Evolutionary conservation across 2,888 invertebrate species (phyloP).

Genomic region (Didymodactylos carnosus): DNA sequence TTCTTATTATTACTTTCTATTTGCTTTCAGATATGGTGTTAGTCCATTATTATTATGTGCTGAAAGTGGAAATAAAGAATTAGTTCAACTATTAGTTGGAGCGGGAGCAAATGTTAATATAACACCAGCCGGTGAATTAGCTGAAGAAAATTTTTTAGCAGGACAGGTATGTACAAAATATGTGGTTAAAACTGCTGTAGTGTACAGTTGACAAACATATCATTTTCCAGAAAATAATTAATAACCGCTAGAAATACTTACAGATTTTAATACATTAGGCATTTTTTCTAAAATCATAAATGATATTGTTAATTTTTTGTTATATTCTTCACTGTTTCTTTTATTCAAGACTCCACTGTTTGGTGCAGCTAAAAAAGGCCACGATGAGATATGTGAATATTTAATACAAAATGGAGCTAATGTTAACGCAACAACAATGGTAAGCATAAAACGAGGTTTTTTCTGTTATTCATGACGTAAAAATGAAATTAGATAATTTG

Average conservation of each 20-base stretch:
- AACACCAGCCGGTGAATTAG: constrained; percentile 12
- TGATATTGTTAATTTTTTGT: too few relatives aligned
- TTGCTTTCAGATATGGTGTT: constrained; percentile 14
- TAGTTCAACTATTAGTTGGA: constrained; percentile 7
- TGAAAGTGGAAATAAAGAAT: constrained; percentile 10
- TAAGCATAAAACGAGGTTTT: too few relatives aligned
- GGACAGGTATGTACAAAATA: constrained; percentile 1
- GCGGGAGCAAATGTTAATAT: constrained; percentile 13
- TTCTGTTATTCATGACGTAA: too few relatives aligned
- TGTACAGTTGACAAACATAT: too few relatives aligned
- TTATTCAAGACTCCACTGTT: constrained; percentile 6
- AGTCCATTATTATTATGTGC: constrained; percentile 12
- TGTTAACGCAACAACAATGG: constrained; percentile 12
- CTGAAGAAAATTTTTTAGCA: constrained; percentile 11
- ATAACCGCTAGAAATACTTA: too few relatives aligned
- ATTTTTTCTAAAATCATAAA: too few relatives aligned
- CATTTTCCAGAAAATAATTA: too few relatives aligned
- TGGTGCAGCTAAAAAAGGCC: constrained; percentile 14
- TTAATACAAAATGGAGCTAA: constrained; percentile 10
- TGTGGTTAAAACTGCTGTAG: neutral
- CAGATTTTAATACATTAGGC: too few relatives aligned
- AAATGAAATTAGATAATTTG: too few relatives aligned
- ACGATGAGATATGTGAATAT: constrained; percentile 14
- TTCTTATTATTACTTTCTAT: too few relatives aligned
- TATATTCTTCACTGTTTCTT: too few relatives aligned